phyloP scores from a whole-genome alignment of 2,888 invertebrate genomes.

The Agonopterix heracliana region DNA sequence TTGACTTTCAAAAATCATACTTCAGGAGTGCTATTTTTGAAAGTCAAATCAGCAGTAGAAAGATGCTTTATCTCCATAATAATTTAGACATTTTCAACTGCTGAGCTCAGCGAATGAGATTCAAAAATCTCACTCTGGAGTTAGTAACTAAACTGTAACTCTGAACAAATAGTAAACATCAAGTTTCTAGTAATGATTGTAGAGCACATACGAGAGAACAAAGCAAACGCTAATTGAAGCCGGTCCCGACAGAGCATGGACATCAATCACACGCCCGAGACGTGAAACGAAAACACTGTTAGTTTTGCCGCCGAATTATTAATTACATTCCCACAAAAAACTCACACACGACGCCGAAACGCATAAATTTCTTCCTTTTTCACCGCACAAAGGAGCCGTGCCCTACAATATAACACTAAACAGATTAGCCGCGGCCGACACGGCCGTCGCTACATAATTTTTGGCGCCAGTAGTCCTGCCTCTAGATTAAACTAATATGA shows the following conservation, averaged over 20 bases:
- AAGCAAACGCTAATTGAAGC: conserved; percentile 42
- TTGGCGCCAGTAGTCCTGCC: conserved; percentile 75
- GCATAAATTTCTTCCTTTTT: conserved; percentile 76
- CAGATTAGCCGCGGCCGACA: conserved; percentile 69
- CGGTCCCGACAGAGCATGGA: conserved; percentile 27
- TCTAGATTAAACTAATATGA: conserved; percentile 76
- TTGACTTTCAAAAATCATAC: no score
- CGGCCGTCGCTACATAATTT: conserved; percentile 72
- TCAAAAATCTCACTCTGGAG: no score
- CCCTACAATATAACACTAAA: conserved; percentile 69
- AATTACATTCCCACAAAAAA: conserved; percentile 76
- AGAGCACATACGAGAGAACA: conserved; percentile 10
- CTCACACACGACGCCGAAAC: conserved; percentile 71
- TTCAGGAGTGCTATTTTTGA: no score
- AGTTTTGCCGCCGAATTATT: conserved; percentile 78
- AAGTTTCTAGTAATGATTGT: not conserved
- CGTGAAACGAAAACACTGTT: conserved; percentile 73
- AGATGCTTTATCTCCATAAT: no score
- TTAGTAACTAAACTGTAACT: no score
- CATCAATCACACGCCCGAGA: conserved; percentile 44
- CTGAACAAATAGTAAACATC: not conserved
- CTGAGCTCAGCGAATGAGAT: no score
- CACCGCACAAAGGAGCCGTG: conserved; percentile 70
- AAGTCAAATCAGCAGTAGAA: no score
- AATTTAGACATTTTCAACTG: no score